phyloP scores from a whole-genome alignment of 1,140 invertebrate genomes.

The Varroa destructor region DNA sequence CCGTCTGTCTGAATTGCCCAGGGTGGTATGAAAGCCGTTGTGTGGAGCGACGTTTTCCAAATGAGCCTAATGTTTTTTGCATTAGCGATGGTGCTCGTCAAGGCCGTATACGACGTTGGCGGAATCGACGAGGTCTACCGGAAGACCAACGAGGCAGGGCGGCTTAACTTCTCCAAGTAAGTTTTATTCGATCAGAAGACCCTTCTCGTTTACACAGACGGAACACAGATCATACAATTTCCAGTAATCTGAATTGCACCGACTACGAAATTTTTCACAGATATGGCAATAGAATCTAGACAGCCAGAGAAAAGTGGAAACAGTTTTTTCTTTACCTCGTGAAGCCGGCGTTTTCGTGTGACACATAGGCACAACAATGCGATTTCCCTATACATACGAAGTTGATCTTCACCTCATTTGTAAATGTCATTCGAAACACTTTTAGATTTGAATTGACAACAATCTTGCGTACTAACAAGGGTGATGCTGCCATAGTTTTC shows the following conservation, averaged over 20 bases:
- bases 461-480: background rate
- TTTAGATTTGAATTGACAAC: no score
- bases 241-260: no score
- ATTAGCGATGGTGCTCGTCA: slow-evolving; percentile 50
- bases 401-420: no score
- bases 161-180: slow-evolving; percentile 57
- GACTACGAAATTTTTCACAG: no score
- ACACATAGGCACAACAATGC: no score
- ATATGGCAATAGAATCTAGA: no score
- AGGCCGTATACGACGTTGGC: slow-evolving; percentile 51
- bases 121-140: slow-evolving; percentile 52
- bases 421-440: no score
- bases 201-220: background rate
- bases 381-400: no score
- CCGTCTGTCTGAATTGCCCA: background rate
- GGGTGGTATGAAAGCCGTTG: slow-evolving; percentile 36
- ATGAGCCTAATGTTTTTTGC: slow-evolving; percentile 34
- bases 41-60: slow-evolving; percentile 36
- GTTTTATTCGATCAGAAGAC: slow-evolving; percentile 30
- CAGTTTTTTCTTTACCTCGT: no score
- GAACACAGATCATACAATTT: background rate
- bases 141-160: slow-evolving; percentile 49
- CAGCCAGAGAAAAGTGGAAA: no score
- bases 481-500: slow-evolving; percentile 49
- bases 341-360: no score